Evolutionary conservation across 2,797 vertebrate genomes (phyloP).

Genomic region (Poeciliopsis gracilis): DNA sequence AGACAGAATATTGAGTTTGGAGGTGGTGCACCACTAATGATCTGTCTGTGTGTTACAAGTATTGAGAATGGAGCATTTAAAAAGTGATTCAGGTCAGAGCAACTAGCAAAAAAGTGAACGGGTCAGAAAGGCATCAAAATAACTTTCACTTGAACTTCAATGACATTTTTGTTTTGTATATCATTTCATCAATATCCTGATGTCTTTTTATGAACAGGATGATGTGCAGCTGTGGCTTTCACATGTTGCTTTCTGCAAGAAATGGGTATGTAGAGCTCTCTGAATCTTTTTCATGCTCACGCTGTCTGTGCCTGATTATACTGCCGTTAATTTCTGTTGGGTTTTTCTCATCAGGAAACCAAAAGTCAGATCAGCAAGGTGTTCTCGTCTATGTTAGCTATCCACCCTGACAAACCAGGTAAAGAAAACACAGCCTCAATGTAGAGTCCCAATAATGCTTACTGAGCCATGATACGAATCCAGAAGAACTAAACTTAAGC

Average conservation of each 20-base stretch:
- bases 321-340: not conserved
- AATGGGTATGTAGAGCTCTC: conserved; percentile 87
- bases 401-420: conserved; percentile 98
- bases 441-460: not conserved
- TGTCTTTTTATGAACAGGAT: conserved; percentile 74
- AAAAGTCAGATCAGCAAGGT: conserved; percentile 90
- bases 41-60: not conserved
- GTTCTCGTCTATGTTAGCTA: conserved; percentile 91
- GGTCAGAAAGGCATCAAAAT: not conserved
- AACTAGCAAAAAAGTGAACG: not conserved
- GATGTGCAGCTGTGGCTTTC: conserved; percentile 97
- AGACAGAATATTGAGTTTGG: not conserved
- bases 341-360: conserved; percentile 76
- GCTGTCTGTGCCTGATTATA: not conserved
- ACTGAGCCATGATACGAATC: not conserved
- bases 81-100: not conserved
- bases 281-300: not conserved
- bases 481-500: not conserved
- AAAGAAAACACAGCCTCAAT: conserved; percentile 31
- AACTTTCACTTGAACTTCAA: not conserved
- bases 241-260: conserved; percentile 93
- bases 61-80: not conserved
- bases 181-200: not conserved
- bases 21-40: not conserved
- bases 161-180: not conserved